These are phyloP conservation scores for Drosophila sproati DNA, from an alignment of 1,140 invertebrate species.

Conservation along the genomic window DNA sequence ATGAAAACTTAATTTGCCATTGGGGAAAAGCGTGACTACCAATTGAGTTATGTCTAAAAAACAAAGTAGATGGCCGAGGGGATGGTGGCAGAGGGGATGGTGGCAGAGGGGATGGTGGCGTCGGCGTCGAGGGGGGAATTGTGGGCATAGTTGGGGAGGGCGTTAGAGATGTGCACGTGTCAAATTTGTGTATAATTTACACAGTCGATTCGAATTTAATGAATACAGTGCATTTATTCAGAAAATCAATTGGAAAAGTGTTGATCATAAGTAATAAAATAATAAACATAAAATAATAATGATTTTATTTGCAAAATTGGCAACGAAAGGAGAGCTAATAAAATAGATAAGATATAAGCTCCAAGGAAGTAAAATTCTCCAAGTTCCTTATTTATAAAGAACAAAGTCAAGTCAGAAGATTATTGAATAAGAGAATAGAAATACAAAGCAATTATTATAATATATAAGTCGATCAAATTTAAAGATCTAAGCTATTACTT, in stretches of 20 bases:
- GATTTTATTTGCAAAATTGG: too few species aligned
- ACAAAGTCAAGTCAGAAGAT: too few species aligned
- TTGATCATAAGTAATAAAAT: too few species aligned
- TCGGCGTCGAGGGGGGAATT: not conserved
- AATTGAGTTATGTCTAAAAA: constrained; percentile 58
- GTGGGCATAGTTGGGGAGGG: not conserved
- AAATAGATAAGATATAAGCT: too few species aligned
- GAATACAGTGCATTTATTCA: not conserved
- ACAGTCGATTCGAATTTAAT: not conserved
- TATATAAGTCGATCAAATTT: too few species aligned
- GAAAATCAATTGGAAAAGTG: not conserved
- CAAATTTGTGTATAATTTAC: constrained; percentile 8
- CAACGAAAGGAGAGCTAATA: too few species aligned
- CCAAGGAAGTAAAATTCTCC: too few species aligned
- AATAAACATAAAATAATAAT: too few species aligned
- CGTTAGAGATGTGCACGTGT: constrained; percentile 26
- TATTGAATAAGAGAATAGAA: too few species aligned
- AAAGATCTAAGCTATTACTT: not conserved
- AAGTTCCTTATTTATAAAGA: too few species aligned
- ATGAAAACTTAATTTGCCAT: constrained; percentile 76
- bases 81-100: not conserved
- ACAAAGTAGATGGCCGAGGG: not conserved
- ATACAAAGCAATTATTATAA: too few species aligned
- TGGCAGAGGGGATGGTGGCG: not conserved
- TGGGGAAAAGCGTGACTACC: constrained; percentile 15